A percentile compares a stretch with the other conserved stretches of the same genome.
Evolutionary conservation across 2,888 invertebrate species (phyloP).

Genomic region (Apoderus coryli): DNA sequence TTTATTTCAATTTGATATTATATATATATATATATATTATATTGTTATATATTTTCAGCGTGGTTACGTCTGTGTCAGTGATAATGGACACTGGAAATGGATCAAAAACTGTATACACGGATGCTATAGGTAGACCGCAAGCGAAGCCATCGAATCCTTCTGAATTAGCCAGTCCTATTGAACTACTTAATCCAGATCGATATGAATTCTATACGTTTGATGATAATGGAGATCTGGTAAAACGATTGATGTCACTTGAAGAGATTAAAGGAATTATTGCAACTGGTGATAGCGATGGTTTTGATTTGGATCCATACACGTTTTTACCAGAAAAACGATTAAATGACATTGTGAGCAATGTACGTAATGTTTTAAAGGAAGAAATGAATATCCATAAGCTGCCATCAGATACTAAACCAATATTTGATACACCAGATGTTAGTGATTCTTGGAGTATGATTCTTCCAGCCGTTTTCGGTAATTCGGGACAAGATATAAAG

Average conservation of each 20-base stretch:
- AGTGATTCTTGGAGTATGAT: conserved; percentile 70
- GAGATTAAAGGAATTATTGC: conserved; percentile 78
- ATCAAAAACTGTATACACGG: conserved; percentile 47
- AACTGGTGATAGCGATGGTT: conserved; percentile 58
- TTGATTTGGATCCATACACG: conserved; percentile 35
- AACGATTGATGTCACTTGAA: conserved; percentile 68
- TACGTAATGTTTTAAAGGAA: conserved; percentile 68
- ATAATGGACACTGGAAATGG: conserved; percentile 41
- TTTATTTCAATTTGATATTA: background rate
- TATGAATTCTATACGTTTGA: conserved; percentile 82
- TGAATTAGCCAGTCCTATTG: conserved; percentile 64
- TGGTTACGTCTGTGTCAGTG: conserved; percentile 50
- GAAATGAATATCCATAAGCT: conserved; percentile 50
- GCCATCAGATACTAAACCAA: conserved; percentile 28
- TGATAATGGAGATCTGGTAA: conserved; percentile 67
- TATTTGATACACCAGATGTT: conserved; percentile 57
- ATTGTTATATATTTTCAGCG: conserved; percentile 35
- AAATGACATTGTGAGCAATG: conserved; percentile 66
- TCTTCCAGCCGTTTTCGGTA: conserved; percentile 64
- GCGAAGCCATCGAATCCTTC: conserved; percentile 47
- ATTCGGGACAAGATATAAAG: conserved; percentile 27
- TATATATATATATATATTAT: conserved; percentile 1
- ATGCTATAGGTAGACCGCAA: conserved; percentile 51
- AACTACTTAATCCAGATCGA: conserved; percentile 64
- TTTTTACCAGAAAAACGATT: conserved; percentile 48